These are phyloP conservation scores for Carabus problematicus DNA, from an alignment of 2,888 invertebrate species.

Conservation along the genomic window DNA sequence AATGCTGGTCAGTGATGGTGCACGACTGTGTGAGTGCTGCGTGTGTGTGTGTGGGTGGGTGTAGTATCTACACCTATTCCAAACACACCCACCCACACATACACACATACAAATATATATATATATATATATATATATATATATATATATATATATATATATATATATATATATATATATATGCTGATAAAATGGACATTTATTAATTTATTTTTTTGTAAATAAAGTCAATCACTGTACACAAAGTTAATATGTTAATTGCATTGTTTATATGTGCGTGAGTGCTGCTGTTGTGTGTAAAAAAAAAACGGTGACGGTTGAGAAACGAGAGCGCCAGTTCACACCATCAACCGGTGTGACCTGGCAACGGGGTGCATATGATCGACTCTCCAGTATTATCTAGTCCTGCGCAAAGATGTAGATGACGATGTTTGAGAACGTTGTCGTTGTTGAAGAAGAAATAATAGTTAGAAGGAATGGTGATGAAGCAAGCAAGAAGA, in stretches of 20 bases:
- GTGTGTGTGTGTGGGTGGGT: slow-evolving; percentile 3
- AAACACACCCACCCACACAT: background rate
- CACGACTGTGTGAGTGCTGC: slow-evolving; percentile 10
- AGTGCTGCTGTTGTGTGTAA: slow-evolving; percentile 35
- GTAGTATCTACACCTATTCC: too few relatives aligned
- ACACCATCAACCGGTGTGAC: background rate
- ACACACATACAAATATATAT: background rate
- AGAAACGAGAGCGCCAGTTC: slow-evolving; percentile 10
- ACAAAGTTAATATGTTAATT: slow-evolving; percentile 38
- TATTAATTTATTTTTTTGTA: slow-evolving; percentile 44
- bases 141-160: too few relatives aligned
- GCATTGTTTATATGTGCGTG: slow-evolving; percentile 40
- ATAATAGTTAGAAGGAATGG: background rate
- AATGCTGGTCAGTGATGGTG: background rate
- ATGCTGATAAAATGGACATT: slow-evolving; percentile 33
- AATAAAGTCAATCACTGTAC: slow-evolving; percentile 42
- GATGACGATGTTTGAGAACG: slow-evolving; percentile 28
- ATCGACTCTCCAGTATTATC: slow-evolving; percentile 71
- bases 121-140: too few relatives aligned
- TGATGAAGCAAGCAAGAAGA: background rate
- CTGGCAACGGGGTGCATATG: slow-evolving; percentile 32
- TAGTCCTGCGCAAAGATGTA: slow-evolving; percentile 64
- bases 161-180: too few relatives aligned
- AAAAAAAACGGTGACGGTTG: slow-evolving; percentile 34
- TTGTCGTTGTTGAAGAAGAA: background rate